These are phyloP conservation scores for Dysmachus trigonus DNA, from an alignment of 2,888 invertebrate genomes.

Conservation along the genomic window DNA sequence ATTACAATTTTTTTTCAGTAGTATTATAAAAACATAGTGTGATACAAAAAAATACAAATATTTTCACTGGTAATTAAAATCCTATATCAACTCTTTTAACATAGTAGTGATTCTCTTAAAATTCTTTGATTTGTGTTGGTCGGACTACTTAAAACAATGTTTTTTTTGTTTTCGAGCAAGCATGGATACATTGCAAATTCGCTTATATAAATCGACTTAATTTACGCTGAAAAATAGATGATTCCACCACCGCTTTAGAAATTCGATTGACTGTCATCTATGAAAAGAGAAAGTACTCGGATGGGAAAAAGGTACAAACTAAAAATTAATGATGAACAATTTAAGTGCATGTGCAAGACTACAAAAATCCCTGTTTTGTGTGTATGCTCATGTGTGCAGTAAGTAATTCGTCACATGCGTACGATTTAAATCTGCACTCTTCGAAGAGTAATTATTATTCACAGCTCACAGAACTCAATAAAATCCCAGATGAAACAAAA, in stretches of 20 bases:
- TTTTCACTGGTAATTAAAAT: constrained; percentile 18
- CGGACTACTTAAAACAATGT: neutral
- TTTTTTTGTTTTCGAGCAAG: neutral
- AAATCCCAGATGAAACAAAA: neutral
- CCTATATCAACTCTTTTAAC: neutral
- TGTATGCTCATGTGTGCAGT: no score
- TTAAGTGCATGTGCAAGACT: neutral
- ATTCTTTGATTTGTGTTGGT: neutral
- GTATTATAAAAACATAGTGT: neutral
- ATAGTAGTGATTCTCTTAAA: neutral
- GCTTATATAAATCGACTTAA: constrained; percentile 28
- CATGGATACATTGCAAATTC: neutral
- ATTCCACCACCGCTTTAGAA: constrained; percentile 14
- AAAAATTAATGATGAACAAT: neutral
- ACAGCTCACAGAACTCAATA: neutral
- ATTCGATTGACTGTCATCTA: constrained; percentile 18
- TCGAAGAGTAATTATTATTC: neutral
- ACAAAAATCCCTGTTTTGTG: neutral
- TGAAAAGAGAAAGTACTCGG: constrained; percentile 16
- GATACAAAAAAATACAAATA: constrained; percentile 22
- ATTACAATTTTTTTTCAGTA: neutral
- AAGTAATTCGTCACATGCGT: neutral
- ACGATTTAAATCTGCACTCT: neutral
- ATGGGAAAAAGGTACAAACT: neutral
- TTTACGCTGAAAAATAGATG: constrained; percentile 12